These are phyloP conservation scores for Heteromurus nitidus DNA, from an alignment of 2,888 invertebrate genomes.

Conservation along the genomic window DNA sequence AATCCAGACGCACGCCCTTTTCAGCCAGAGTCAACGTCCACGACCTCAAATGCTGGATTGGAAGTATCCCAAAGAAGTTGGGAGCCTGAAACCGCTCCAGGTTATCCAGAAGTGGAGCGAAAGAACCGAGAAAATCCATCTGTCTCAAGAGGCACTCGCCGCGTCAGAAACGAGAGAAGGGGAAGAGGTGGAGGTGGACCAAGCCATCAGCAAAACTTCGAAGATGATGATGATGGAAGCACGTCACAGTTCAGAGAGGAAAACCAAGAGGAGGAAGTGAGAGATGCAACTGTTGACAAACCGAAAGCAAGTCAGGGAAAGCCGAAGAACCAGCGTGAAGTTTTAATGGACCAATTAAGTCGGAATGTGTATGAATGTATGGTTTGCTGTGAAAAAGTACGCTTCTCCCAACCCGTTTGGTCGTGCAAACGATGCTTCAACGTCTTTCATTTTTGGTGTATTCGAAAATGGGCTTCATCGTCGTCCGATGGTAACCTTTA, in stretches of 20 bases:
- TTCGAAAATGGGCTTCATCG: slow-evolving; percentile 92
- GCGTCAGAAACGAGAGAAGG: background rate
- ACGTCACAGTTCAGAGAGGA: too few species aligned
- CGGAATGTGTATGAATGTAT: slow-evolving; percentile 91
- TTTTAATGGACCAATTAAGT: slow-evolving; percentile 88
- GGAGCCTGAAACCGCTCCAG: too few species aligned
- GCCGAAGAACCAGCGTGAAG: slow-evolving; percentile 84
- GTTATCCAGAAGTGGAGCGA: too few species aligned
- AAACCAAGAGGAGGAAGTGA: background rate
- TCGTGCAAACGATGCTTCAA: slow-evolving; percentile 94
- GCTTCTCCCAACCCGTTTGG: slow-evolving; percentile 89
- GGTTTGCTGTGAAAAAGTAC: slow-evolving; percentile 93
- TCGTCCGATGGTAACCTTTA: slow-evolving; percentile 81
- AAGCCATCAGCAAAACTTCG: background rate
- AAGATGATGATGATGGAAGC: background rate
- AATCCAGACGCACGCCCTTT: too few species aligned
- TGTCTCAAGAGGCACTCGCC: too few species aligned
- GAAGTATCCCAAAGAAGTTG: too few species aligned
- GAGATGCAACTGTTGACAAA: background rate
- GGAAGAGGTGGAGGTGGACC: background rate
- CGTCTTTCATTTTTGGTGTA: slow-evolving; percentile 92
- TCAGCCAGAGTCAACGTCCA: too few species aligned
- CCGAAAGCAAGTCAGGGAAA: slow-evolving; percentile 7
- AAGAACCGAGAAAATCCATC: too few species aligned
- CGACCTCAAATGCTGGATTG: too few species aligned